phyloP scores from a whole-genome alignment of 2,797 vertebrate genomes.

The Macrochelys suwanniensis region DNA sequence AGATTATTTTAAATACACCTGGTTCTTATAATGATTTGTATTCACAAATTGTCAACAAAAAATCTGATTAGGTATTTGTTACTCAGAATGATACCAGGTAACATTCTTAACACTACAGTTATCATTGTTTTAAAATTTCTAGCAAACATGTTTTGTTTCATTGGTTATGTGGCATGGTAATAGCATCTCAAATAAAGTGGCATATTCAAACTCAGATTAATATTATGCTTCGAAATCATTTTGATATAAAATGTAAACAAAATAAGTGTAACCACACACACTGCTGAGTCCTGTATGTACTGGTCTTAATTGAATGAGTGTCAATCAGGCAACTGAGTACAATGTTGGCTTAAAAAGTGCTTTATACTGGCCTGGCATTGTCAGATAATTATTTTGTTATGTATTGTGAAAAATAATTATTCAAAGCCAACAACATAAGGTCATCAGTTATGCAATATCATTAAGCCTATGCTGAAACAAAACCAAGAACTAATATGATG shows the following conservation, averaged over 20 bases:
- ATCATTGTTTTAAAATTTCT: neutral
- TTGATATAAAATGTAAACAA: neutral
- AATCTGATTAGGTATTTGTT: neutral
- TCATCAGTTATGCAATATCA: neutral
- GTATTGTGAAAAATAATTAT: constrained; percentile 31
- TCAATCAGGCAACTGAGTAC: constrained; percentile 45
- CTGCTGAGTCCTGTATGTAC: neutral
- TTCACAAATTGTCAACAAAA: neutral
- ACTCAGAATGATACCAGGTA: neutral
- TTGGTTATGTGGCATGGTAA: neutral
- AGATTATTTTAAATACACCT: neutral
- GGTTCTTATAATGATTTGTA: rapidly evolving
- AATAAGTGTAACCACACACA: neutral
- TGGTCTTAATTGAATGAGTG: constrained; percentile 9
- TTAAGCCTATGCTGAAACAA: constrained; percentile 29
- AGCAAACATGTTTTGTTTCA: neutral
- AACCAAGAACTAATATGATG: constrained; percentile 13
- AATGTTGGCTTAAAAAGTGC: neutral
- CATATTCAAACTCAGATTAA: neutral
- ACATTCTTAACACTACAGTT: neutral
- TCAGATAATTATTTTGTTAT: constrained; percentile 39
- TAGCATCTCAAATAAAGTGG: neutral
- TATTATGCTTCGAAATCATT: neutral
- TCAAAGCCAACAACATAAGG: neutral
- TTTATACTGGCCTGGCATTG: constrained; percentile 42